Evolutionary conservation across 2,888 invertebrate species (phyloP).

Genomic region (Apodemia zela): DNA sequence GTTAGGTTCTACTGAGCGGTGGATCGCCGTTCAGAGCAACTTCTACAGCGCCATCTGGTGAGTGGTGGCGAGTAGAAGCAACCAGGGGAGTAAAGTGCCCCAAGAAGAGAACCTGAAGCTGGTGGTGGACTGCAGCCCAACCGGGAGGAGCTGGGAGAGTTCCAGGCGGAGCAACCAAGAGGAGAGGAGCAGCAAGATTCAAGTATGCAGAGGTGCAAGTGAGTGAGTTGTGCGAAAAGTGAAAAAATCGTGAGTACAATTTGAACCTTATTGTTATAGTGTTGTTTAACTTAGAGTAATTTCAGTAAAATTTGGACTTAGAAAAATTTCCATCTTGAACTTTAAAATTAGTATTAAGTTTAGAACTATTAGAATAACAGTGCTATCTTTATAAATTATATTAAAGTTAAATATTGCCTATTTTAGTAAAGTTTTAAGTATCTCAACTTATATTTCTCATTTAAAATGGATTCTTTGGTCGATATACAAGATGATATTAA

Average conservation of each 20-base stretch:
- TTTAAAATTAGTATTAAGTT: too few species aligned
- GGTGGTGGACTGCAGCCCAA: constrained; percentile 13
- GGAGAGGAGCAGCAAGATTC: constrained; percentile 8
- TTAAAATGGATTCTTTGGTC: constrained; percentile 18
- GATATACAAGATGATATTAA: constrained; percentile 21
- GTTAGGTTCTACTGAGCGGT: neutral
- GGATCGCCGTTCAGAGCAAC: neutral
- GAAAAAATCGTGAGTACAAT: too few species aligned
- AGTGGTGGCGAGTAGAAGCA: constrained; percentile 4
- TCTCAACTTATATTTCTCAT: neutral
- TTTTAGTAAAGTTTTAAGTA: neutral
- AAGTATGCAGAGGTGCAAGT: too few species aligned
- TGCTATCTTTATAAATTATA: too few species aligned
- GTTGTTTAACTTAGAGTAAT: too few species aligned
- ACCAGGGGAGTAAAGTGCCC: neutral
- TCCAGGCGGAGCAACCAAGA: too few species aligned
- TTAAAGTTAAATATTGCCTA: neutral
- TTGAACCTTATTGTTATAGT: too few species aligned
- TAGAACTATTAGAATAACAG: neutral
- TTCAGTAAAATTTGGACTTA: constrained; percentile 12
- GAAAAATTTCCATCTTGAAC: neutral
- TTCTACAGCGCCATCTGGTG: neutral
- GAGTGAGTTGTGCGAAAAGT: too few species aligned
- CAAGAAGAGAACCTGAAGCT: neutral
- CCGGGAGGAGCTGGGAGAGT: too few species aligned